Percentiles rank a stretch among this genome's conserved stretches.
Evolutionary conservation across 2,888 invertebrate species (phyloP).

Genomic region (Drosophila antonietae): DNA sequence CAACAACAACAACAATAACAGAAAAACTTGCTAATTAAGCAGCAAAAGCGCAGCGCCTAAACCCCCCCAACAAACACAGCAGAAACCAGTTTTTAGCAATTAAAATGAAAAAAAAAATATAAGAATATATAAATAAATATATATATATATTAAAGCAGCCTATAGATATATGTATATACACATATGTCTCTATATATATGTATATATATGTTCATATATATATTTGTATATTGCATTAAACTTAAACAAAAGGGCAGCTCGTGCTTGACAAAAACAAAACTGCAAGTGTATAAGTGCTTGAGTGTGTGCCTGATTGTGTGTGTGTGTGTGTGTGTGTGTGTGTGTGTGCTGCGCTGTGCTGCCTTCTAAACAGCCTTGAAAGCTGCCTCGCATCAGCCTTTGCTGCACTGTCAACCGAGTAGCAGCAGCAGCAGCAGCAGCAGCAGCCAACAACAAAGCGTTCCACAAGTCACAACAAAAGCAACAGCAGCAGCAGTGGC

Average conservation of each 20-base stretch:
- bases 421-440: constrained; percentile 30
- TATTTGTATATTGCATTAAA: constrained; percentile 43
- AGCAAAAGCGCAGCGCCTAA: constrained; percentile 35
- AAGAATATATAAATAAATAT: constrained; percentile 9
- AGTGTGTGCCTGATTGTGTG: constrained; percentile 24
- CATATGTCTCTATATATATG: not conserved
- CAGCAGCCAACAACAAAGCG: constrained; percentile 54
- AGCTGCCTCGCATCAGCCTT: constrained; percentile 64
- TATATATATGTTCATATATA: not conserved
- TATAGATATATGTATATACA: constrained; percentile 8
- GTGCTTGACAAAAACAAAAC: constrained; percentile 65
- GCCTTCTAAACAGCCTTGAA: constrained; percentile 80
- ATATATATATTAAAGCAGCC: constrained; percentile 7
- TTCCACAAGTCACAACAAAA: constrained; percentile 77
- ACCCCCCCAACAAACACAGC: not conserved
- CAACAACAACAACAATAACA: constrained; percentile 15
- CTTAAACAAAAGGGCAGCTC: constrained; percentile 67
- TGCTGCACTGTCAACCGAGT: constrained; percentile 73
- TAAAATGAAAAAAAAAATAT: constrained; percentile 26
- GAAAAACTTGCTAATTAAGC: constrained; percentile 53
- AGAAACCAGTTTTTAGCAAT: constrained; percentile 39
- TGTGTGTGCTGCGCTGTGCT: constrained; percentile 43
- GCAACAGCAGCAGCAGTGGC: constrained; percentile 40
- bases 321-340: constrained; percentile 33
- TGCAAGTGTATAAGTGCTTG: constrained; percentile 38